phyloP scores from a whole-genome alignment of 2,797 vertebrate species.

The Pseudopleuronectes americanus region DNA sequence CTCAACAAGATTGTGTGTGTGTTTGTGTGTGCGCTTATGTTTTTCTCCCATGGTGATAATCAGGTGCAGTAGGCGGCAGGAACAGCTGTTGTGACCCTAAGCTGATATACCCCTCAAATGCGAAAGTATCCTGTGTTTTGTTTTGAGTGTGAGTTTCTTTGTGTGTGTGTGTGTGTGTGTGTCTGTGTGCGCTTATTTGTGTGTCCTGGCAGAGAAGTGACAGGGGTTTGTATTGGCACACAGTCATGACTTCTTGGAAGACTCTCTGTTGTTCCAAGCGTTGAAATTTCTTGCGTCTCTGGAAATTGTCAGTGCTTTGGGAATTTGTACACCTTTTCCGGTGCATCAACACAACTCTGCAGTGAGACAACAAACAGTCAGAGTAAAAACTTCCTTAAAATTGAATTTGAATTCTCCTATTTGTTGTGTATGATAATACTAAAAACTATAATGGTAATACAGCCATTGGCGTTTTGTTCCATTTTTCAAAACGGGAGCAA shows the following conservation, averaged over 20 bases:
- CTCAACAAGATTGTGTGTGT: conserved; percentile 39
- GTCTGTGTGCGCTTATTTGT: conserved; percentile 1
- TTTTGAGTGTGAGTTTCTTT: conserved; percentile 15
- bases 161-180: conserved; percentile 12
- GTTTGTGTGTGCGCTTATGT: conserved; percentile 19
- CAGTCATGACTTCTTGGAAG: conserved; percentile 48
- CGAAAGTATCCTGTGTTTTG: conserved; percentile 14
- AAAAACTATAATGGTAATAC: neutral
- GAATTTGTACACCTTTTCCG: conserved; percentile 13
- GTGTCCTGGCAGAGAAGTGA: conserved; percentile 10
- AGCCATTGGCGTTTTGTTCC: neutral
- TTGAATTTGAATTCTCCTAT: neutral
- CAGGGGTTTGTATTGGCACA: conserved; percentile 52
- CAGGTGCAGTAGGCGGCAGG: conserved; percentile 56
- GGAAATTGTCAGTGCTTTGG: conserved; percentile 16
- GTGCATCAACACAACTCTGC: conserved; percentile 7
- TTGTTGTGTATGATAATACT: neutral
- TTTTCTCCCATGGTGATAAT: conserved; percentile 66
- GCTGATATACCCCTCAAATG: conserved; percentile 59
- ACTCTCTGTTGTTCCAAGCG: conserved; percentile 38
- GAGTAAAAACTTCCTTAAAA: neutral
- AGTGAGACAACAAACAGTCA: neutral
- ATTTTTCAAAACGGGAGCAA: neutral
- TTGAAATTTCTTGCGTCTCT: conserved; percentile 21
- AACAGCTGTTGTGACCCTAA: conserved; percentile 53